A percentile compares a stretch with the other conserved stretches of the same genome.
phyloP scores from a whole-genome alignment of 2,113 vertebrate species.

The Centropristis striata region DNA sequence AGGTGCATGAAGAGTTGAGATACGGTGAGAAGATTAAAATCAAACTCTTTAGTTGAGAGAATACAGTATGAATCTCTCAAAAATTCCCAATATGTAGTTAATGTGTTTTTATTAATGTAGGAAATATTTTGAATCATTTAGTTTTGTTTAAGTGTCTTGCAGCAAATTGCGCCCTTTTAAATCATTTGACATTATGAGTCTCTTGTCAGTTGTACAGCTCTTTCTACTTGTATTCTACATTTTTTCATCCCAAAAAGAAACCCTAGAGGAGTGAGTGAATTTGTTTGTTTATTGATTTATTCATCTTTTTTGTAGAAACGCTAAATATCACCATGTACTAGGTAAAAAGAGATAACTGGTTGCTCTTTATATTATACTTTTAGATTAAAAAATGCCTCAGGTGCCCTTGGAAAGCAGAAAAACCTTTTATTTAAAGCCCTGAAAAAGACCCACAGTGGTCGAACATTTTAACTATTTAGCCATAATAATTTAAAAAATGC shows the following conservation, averaged over 20 bases:
- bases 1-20: not conserved
- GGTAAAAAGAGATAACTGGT: too few relatives aligned
- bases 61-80: not conserved
- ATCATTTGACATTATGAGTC: not conserved
- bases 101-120: not conserved
- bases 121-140: not conserved
- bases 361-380: too few relatives aligned
- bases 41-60: not conserved
- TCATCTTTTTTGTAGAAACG: too few relatives aligned
- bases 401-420: too few relatives aligned
- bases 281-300: too few relatives aligned
- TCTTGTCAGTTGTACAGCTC: not conserved
- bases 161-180: not conserved
- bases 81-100: not conserved
- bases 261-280: not conserved
- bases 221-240: not conserved
- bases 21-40: not conserved
- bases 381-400: too few relatives aligned
- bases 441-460: too few relatives aligned
- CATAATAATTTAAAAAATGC: too few relatives aligned
- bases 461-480: too few relatives aligned
- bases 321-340: too few relatives aligned
- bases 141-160: not conserved
- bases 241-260: not conserved
- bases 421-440: too few relatives aligned